These are phyloP conservation scores for Lucifuga dentata DNA, from an alignment of 2,113 vertebrate genomes.

Conservation along the genomic window DNA sequence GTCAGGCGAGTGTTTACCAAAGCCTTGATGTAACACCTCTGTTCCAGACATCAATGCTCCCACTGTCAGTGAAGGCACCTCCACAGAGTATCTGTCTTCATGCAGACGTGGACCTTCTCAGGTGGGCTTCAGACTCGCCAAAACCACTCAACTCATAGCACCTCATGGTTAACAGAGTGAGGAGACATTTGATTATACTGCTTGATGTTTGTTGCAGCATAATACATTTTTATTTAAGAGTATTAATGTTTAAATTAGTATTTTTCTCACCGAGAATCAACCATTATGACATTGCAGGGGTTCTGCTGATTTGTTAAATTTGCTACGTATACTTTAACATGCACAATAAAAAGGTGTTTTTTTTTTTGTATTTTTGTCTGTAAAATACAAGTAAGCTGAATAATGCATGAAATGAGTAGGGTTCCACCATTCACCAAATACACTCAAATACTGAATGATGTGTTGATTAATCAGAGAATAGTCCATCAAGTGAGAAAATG, in stretches of 20 bases:
- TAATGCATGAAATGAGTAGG: too few relatives aligned
- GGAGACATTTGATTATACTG: not conserved
- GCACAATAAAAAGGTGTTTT: too few relatives aligned
- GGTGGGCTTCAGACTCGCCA: constrained; percentile 27
- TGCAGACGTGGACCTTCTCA: constrained; percentile 35
- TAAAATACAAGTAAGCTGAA: too few relatives aligned
- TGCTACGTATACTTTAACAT: too few relatives aligned
- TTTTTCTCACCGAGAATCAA: not conserved
- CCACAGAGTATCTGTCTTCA: constrained; percentile 62
- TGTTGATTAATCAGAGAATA: too few relatives aligned
- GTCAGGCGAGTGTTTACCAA: constrained; percentile 78
- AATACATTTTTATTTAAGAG: not conserved
- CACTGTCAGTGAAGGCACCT: constrained; percentile 72
- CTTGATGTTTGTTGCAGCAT: not conserved
- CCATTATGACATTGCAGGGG: not conserved
- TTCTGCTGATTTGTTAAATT: not conserved
- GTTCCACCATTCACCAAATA: too few relatives aligned
- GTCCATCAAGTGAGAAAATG: too few relatives aligned
- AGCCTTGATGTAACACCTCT: constrained; percentile 80
- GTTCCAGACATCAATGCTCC: constrained; percentile 79
- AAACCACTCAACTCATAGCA: constrained; percentile 4
- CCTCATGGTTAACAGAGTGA: not conserved
- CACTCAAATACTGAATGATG: too few relatives aligned
- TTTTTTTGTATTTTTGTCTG: too few relatives aligned
- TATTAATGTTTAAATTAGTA: not conserved